phyloP scores from a whole-genome alignment of 2,797 vertebrate species.

The Streptopelia turtur region DNA sequence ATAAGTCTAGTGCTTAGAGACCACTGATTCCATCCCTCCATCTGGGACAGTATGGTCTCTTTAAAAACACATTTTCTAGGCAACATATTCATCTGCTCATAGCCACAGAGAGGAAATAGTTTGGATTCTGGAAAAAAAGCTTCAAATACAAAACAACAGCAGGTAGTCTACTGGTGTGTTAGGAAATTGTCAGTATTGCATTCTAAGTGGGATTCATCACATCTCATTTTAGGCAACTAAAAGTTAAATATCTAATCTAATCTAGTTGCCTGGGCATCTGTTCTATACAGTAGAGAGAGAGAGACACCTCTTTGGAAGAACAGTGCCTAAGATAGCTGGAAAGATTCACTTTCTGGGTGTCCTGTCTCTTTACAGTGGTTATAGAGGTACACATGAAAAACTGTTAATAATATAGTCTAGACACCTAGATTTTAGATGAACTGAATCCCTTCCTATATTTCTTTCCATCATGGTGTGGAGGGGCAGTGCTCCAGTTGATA shows the following conservation, averaged over 20 bases:
- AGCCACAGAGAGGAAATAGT: background rate
- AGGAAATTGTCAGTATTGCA: background rate
- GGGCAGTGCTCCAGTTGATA: background rate
- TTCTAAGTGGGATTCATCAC: background rate
- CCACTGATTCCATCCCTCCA: background rate
- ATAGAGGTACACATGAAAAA: background rate
- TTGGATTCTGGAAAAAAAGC: conserved; percentile 14
- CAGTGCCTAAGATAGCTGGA: background rate
- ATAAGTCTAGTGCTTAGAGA: background rate
- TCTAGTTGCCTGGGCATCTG: background rate
- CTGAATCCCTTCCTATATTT: background rate
- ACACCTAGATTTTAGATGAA: background rate
- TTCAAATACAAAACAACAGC: background rate
- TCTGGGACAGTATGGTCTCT: background rate
- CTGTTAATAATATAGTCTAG: no score
- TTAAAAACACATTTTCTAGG: background rate
- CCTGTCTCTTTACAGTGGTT: background rate
- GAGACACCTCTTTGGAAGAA: background rate
- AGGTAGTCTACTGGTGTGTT: background rate
- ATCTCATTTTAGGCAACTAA: background rate
- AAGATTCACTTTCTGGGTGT: background rate
- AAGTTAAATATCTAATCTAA: background rate
- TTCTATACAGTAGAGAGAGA: background rate
- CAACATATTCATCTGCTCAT: background rate
- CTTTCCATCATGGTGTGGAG: background rate